These are phyloP conservation scores for Grallaria varia DNA, from an alignment of 2,113 vertebrate genomes.

Conservation along the genomic window DNA sequence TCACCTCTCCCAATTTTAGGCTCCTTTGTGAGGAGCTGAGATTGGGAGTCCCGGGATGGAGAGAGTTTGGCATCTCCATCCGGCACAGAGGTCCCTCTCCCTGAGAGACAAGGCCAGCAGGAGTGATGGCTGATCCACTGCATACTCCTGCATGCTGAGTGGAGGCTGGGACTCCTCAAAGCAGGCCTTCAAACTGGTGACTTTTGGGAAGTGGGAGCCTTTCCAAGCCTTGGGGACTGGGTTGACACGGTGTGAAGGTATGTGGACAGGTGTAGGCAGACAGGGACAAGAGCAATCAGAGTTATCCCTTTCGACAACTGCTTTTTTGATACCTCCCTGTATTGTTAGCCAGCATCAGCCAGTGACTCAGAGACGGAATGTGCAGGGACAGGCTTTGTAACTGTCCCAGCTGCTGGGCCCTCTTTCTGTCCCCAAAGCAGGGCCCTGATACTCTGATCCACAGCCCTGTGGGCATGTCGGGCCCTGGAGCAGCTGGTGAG, in stretches of 20 bases:
- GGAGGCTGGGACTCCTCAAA: background rate
- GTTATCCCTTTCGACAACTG: background rate
- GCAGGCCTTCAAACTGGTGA: background rate
- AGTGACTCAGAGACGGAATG: background rate
- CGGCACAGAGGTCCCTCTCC: background rate
- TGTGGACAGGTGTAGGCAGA: slow-evolving; percentile 27
- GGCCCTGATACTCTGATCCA: background rate
- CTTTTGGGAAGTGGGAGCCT: background rate
- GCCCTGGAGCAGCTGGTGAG: background rate
- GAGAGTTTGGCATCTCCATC: background rate
- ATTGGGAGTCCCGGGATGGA: background rate
- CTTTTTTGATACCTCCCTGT: background rate
- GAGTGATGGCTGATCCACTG: background rate
- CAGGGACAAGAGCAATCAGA: slow-evolving; percentile 16
- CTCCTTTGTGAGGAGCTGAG: background rate
- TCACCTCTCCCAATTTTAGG: background rate
- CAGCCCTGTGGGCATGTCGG: fast-evolving
- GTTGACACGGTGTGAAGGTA: background rate
- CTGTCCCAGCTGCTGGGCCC: background rate
- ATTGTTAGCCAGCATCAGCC: background rate
- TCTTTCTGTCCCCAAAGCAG: background rate
- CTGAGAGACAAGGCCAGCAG: background rate
- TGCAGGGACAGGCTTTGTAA: background rate
- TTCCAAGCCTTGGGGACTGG: slow-evolving; percentile 6
- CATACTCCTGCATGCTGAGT: background rate